Evolutionary conservation across 2,888 invertebrate genomes (phyloP), one percentile per base, ranked within the genome.

Genomic region (Cephus sareptanus): DNA sequence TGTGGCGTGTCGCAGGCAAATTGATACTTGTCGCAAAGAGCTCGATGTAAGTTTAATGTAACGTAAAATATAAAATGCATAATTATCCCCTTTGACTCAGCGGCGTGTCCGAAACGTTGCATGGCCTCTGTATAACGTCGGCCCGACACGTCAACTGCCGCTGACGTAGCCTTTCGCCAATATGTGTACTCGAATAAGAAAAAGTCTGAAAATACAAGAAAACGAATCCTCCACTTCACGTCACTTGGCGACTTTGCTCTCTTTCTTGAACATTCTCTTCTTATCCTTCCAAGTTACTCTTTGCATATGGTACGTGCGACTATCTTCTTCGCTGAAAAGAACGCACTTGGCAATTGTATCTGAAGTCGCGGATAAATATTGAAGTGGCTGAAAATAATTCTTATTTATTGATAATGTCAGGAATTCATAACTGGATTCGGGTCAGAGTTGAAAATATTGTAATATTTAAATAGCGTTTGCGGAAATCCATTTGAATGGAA

Each of bases 1-100:
- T 81, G 83, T 85, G 83, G 85, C 85, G 86, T 86, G 86, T 83
- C 85, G 82, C 83, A 76, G 77, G 77, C 79, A 87, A 89, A 89
- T 89, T 86, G 86, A 86, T 86, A 83, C 87, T 84, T 85, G 85
- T 86, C 84, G 83, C 81, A 75, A 81, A 85, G 86, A 81, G 84
- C 85, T 79, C 80, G 85, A 83, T 82, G 85, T 82, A 83, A 83
- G 81, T 83, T 84, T 85, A 85, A 87, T 85, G 84, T 83, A 85
- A 84, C 82, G 79, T 83, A 83, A 56, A 85, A 84, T 82, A 79
- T 83, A 83, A 56, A 86, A 83, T 83, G 83, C 84, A 82, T 86
- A 87, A 88, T 88, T 88, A 87, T 79, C 81, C 79, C 81, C 79
- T 75, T 77, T 74, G 76, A 75, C 73, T 56, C 9, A 9, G 23